Evolutionary conservation across 2,113 vertebrate genomes (phyloP), one percentile per base, ranked within the genome.

Genomic region (Cyrtonyx montezumae): DNA sequence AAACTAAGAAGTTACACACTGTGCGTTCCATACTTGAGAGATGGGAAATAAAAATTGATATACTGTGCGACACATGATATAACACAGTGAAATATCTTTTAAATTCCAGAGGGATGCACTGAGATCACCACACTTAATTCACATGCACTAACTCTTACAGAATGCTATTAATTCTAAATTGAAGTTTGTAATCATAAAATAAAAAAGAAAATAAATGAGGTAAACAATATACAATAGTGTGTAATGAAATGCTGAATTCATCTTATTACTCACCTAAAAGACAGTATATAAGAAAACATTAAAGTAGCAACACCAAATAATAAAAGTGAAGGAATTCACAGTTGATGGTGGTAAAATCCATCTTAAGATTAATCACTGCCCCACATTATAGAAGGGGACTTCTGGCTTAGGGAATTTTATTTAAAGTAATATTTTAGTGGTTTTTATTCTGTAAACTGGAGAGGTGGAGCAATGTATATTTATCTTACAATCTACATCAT

Each of bases 41-140:
- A 97, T 98, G 96, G 96, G 95, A 97, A 98, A 98, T 98, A 98
- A 98, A 98, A 98, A 96, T 96, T 98, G 98, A 98, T 98, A 97
- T 98, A 98, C 87, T 97, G 93, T 96, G 97, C 11, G 81, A 90
- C 96, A 97, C 96, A 97, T 97, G 98, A 98, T 96, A 96, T 93
- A 97, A 96, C 94, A 96, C 97, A 98, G 97, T 93, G 94, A 97
- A 97, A 96, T 97, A 97, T 97, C 96, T 97, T 96, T 96, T 92
- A 90, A 97, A 96, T 97, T 97, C 95, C 95, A 96, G 95, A 93
- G 91, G 81, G 95, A 95, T 97, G 83, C 94, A 96, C 97, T 98
- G 97, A 98, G 97, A 97, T 97, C 97, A 97, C 93, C 91, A 96
- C 53, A 67, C 95, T 97, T 97, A 97, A 97, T 97, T 97, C 96